These are phyloP conservation scores for Pheosia tremula DNA, from an alignment of 2,888 invertebrate species.

Conservation along the genomic window DNA sequence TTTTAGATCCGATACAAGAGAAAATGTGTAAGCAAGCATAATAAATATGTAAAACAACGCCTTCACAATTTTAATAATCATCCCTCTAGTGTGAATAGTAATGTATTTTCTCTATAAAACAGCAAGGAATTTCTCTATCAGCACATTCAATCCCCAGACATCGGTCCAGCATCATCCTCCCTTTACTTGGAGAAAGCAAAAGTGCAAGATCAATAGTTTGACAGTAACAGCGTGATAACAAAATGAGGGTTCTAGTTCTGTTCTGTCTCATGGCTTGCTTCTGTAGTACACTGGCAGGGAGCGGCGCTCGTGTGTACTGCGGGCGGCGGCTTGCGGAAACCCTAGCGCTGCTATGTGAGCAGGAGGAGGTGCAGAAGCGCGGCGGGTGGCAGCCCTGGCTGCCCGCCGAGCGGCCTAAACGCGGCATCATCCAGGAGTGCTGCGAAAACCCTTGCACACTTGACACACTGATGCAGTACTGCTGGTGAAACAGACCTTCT, in stretches of 20 bases:
- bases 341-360: constrained; percentile 26
- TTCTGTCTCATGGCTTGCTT: background rate
- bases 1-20: no score
- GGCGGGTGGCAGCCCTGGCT: constrained; percentile 6
- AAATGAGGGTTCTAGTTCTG: background rate
- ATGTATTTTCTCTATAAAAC: background rate
- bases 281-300: background rate
- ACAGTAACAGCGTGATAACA: background rate
- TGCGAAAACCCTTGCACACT: constrained; percentile 46
- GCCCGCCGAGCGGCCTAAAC: constrained; percentile 27
- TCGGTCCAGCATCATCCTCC: background rate
- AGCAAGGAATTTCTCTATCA: no score
- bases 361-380: constrained; percentile 1
- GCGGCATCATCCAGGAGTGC: constrained; percentile 43
- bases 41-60: no score
- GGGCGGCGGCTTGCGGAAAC: constrained; percentile 29
- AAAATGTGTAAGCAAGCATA: no score
- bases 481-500: constrained; percentile 9
- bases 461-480: constrained; percentile 39
- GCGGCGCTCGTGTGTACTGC: constrained; percentile 24
- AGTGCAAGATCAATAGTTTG: constrained; percentile 14
- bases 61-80: background rate
- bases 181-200: background rate
- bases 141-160: background rate
- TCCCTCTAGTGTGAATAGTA: background rate